Percentiles rank a stretch among this genome's conserved stretches.
Evolutionary conservation across 1,140 invertebrate genomes (phyloP).

Genomic region (Pentalonia nigronervosa): DNA sequence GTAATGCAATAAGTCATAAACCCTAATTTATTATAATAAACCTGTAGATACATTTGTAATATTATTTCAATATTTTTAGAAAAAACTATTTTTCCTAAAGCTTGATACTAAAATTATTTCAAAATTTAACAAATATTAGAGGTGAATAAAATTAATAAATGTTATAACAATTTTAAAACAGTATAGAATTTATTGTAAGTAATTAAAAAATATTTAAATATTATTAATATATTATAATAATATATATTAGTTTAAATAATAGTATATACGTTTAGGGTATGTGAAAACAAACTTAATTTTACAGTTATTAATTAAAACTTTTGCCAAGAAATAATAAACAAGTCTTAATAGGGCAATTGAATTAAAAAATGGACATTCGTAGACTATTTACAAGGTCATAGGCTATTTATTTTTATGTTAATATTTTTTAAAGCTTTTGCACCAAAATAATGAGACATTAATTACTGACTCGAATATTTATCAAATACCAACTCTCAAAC

Average conservation of each 20-base stretch:
- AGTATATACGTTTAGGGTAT: not conserved
- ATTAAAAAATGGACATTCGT: constrained; percentile 28
- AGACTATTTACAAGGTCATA: not conserved
- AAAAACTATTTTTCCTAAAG: not conserved
- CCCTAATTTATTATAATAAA: no score
- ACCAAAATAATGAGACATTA: not conserved
- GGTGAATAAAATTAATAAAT: not conserved
- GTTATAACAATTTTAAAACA: not conserved
- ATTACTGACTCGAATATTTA: not conserved
- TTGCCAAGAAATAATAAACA: constrained; percentile 34
- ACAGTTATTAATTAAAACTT: not conserved
- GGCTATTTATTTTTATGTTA: not conserved
- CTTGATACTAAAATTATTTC: not conserved
- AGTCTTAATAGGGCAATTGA: constrained; percentile 17
- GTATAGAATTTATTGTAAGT: not conserved
- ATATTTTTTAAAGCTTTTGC: constrained; percentile 20
- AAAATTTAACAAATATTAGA: not conserved
- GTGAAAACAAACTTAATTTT: not conserved
- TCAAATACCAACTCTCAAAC: not conserved
- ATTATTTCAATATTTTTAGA: no score
- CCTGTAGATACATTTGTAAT: no score
- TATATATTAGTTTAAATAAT: not conserved
- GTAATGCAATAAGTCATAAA: no score
- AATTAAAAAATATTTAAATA: not conserved
- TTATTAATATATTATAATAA: no score